Evolutionary conservation across 2,797 vertebrate species (phyloP), one percentile per base, ranked within the genome.

Genomic region (Clarias pachynema): DNA sequence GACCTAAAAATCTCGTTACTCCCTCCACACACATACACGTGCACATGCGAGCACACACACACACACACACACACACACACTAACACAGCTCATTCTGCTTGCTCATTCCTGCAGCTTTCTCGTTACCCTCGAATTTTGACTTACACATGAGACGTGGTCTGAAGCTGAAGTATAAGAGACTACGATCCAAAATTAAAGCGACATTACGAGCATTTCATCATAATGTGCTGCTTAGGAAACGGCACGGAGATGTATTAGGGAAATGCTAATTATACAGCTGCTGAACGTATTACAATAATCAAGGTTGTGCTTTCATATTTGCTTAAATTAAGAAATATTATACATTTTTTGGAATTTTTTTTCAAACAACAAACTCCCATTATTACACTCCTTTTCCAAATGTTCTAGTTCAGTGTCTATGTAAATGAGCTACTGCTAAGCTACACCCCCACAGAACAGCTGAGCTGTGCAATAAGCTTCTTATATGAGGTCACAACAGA

Each of bases 1-100:
- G 89, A 88, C 86, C 82, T 83, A 84, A 74, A 87, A 88, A 90
- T 85, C 87, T 87, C 88, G 83, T 84, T 88, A 87, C 83, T 88
- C 87, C 84, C 85, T 60, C 74, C 89, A 88, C 89, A 24, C 75
- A 65, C 29, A 65, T 78, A 60, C 65, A 18, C 72, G 81, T 73
- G 65, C 74, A 72, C 84, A 59, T 78, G 81, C 87, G 72, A 85
- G 57, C 84, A 63, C 74, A 37, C 56, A 15, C 75, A 60, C 75
- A 15, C 29, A 59, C 74, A 73, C 85, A 85, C 40, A 75, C 84
- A 68, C 72, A 73, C 70, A 69, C 79, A 73, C 82, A 82, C 20
- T 40, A 56, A 65, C 24, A 85, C 34, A 69, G 44, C 83, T 22
- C 78, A 57, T 65, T 70, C 56, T 57, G 24, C 60, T 59, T 40